Base-by-base conservation (phyloP, 1,140 invertebrate species). In the Holotrichia oblita region DNA sequence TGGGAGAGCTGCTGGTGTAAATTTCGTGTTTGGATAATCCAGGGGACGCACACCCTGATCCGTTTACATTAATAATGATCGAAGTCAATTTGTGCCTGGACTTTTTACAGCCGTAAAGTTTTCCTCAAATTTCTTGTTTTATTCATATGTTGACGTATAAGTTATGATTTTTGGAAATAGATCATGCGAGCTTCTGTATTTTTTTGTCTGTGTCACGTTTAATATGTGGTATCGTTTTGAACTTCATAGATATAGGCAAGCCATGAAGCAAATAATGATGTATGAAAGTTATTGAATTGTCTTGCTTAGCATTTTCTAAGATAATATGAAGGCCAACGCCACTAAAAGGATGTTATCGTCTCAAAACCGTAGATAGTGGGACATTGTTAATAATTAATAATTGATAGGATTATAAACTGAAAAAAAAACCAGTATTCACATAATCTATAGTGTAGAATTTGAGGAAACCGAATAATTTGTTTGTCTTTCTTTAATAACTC, bases 41-140 rank as follows among this genome's bases (percentile, higher is more conserved):
- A 64, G 17, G 61, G 24, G 61, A 64, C 61, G 44, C 44, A 3
- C 7, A 20, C 17, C 61, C 24, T 27, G 24, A 64, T 64, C 20
- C 61, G 17, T 64, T 64, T 27, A 64, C 61, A 64, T 64, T 64
- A 64, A 64, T 64, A 64, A 64, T 27, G 61, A 64, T 64, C 61
- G 61, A 64, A 64, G 61, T 27, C 61, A 64, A 64, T 27, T 64
- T 64, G 61, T 64, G 61, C 61, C 17, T 8, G 44, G n/a, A n/a
- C 44, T 48, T 48, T 48, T 48, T 48, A 12, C 44, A n/a, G 12
- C 12, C 44, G 8, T 12, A n/a, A 48, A 48, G n/a, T 48, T 48
- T 48, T n/a, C n/a, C 44, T 14, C 12, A 48, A 14, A 14, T 48
- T n/a, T 48, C n/a, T 48, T 48, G 44, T 48, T 48, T 48, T 48